Evolutionary conservation across 1,140 invertebrate species (phyloP), one percentile per base, ranked within the genome.

Genomic region (Heterodera schachtii): DNA sequence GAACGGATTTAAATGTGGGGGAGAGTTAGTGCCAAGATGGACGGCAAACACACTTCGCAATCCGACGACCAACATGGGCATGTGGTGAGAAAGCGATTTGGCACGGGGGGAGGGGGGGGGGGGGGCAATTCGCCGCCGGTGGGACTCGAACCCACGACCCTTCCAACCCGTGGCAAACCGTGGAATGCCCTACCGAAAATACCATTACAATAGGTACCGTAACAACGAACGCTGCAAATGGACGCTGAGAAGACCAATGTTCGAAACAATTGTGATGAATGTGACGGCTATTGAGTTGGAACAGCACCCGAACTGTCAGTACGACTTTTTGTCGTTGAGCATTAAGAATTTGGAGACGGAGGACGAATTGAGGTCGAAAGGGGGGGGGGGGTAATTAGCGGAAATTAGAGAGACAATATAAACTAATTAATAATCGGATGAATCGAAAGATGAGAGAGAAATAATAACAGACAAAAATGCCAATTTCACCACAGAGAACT

Each of bases 261-360:
- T 88, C 46, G 71, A 66, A 19, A 83, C 84, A 41, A 84, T 88
- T 74, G 71, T 86, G 41, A 44, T 87, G n/a, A 79, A 82, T 60
- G 31, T 86, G 13, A 88, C 84, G 0, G 64, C 64, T 6, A 52
- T 90, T 5, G 87, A 89, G 75, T 43, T 90, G 60, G 88, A 89
- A 78, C 74, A 85, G 41, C 81, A 80, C 44, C 41, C 67, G 4
- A 76, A 79, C 8, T 89, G 87, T 64, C 67, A 66, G 9, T 90
- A 84, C 79, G 87, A 89, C 78, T 89, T 83, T 78, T 19, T 89
- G 49, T 16, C 82, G 7, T 70, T 88, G 79, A 67, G 49, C 21
- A 70, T 82, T 21, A 44, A 70, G 70, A 79, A 82, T 73, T 79
- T 70, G 43, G 84, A 49, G 41, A 52, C 31, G 49, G 52, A 67